These are phyloP conservation scores for Leuciscus idus DNA, from an alignment of 2,113 vertebrate genomes.

Conservation along the genomic window DNA sequence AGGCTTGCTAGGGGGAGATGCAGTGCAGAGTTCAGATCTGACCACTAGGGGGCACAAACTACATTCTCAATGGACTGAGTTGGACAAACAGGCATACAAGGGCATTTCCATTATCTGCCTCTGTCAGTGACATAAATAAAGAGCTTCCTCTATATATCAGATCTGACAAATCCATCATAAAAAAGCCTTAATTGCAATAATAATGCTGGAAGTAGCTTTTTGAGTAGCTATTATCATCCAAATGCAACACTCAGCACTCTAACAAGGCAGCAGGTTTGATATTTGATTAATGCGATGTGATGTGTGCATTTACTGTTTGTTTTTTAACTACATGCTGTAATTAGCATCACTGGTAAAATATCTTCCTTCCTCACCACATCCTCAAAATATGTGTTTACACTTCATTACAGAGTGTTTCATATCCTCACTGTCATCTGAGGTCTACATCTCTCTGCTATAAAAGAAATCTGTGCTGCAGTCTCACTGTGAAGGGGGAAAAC, in stretches of 20 bases:
- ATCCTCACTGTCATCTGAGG: not conserved
- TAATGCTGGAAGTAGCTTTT: not conserved
- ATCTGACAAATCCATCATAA: not conserved
- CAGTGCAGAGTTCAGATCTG: not conserved
- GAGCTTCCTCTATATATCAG: not conserved
- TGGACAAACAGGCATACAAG: not conserved
- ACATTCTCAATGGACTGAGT: not conserved
- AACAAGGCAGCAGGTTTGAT: not conserved
- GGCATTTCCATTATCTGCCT: not conserved
- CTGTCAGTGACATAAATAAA: not conserved
- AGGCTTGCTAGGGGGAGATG: slow-evolving; percentile 20
- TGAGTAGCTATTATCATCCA: not conserved
- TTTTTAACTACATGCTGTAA: not conserved
- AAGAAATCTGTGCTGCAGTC: slow-evolving; percentile 17
- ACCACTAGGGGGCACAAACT: slow-evolving; percentile 18
- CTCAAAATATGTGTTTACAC: slow-evolving; percentile 8
- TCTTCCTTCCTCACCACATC: not conserved
- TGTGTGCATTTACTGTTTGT: not conserved
- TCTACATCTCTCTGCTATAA: not conserved
- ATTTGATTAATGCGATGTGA: not conserved
- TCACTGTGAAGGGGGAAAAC: not conserved
- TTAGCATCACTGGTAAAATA: not conserved
- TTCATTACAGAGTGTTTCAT: slow-evolving; percentile 20
- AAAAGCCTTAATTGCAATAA: not conserved
- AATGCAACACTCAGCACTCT: not conserved